Base-by-base conservation (phyloP, 2,113 vertebrate genomes). In the Grammomys surdaster region DNA sequence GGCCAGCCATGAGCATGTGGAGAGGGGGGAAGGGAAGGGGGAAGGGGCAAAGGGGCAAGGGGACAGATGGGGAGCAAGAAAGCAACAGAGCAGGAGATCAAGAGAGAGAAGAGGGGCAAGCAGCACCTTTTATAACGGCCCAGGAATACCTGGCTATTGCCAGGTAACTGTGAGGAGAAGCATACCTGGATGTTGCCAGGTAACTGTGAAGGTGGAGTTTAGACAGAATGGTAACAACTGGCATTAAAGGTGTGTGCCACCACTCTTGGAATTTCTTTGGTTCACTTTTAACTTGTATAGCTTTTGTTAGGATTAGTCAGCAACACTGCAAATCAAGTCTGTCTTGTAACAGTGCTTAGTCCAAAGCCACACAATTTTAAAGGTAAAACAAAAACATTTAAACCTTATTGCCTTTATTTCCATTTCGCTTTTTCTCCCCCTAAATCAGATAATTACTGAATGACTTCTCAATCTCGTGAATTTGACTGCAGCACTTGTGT, bases 321-420 rank as follows among this genome's bases (percentile, higher is more conserved):
- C 72, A 81, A 73, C 9, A n/a, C 24, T 73, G 60, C 7, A 91
- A 89, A 89, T 46, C 7, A 89, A 93, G 8, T 20, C 73, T 93
- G 3, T 96, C 40, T 93, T 89, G 33, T 3, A 56, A 56, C 33
- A 90, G 46, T 85, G 58, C 17, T 90, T 96, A 56, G 16, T 36
- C 51, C 69, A 91, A 91, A 96, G 77, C 60, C 89, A 24, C 72
- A 33, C 51, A 91, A 77, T 84, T 70, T 84, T 54, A 93, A 80
- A 94, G 33, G 78, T 63, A 36, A 88, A 93, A 78, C 36, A 63
- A 94, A 89, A 40, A 89, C 28, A 86, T 73, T 65, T 22, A 92
- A 43, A 20, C 90, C 69, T 93, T 95, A 51, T 8, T 81, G 22
- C 67, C 77, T 65, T 63, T 56, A 28, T 46, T 75, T 93, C 48